Evolutionary conservation across 1,140 invertebrate species (phyloP).

Genomic region (Drosophila serrata): DNA sequence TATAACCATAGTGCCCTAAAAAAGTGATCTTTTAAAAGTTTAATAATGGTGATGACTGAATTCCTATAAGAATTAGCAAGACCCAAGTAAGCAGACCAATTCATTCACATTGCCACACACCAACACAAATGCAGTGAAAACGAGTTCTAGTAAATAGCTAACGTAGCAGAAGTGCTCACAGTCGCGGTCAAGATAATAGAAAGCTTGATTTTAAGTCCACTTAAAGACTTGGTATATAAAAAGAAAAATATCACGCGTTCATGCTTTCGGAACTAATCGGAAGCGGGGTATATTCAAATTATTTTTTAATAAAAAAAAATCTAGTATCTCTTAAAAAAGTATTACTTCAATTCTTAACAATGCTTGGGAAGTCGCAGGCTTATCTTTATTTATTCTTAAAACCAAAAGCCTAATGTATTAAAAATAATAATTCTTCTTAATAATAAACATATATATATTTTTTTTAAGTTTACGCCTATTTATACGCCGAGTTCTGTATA

Average conservation of each 20-base stretch:
- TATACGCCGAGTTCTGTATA: conserved; percentile 1
- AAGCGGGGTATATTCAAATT: too few species aligned
- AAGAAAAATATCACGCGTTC: neutral
- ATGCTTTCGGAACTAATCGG: too few species aligned
- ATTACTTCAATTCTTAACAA: neutral
- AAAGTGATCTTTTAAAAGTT: conserved; percentile 14
- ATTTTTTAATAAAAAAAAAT: too few species aligned
- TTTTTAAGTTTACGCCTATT: conserved; percentile 5
- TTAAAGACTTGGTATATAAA: neutral
- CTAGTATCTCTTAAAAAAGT: neutral
- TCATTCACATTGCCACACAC: conserved; percentile 29
- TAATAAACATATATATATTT: too few species aligned
- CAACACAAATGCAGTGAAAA: conserved; percentile 40
- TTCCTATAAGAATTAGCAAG: conserved; percentile 22
- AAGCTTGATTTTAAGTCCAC: neutral
- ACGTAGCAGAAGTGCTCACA: conserved; percentile 58
- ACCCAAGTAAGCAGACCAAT: conserved; percentile 47
- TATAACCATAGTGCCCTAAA: neutral
- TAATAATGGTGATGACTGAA: conserved; percentile 16
- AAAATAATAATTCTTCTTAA: neutral
- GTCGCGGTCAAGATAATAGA: conserved; percentile 10
- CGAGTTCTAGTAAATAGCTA: conserved; percentile 71
- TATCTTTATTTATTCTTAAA: neutral
- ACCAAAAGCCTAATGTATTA: neutral
- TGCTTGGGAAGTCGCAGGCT: neutral